These are phyloP conservation scores for Odobenus rosmarus DNA, from an alignment of 2,113 vertebrate genomes.

Conservation along the genomic window DNA sequence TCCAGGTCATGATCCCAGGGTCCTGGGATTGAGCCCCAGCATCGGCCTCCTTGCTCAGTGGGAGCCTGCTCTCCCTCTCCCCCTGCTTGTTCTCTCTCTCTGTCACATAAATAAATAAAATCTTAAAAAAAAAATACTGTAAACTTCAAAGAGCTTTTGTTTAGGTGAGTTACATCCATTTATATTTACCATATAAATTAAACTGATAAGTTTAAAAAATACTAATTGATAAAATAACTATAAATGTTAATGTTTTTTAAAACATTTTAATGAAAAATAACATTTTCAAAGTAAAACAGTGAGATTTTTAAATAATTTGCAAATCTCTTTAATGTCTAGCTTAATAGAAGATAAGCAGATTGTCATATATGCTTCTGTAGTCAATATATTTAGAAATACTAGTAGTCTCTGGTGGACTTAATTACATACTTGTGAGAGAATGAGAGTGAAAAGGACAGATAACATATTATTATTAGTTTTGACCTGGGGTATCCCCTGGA, in stretches of 20 bases:
- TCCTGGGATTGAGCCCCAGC: not conserved
- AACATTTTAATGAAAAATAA: slow-evolving; percentile 11
- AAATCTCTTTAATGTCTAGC: not conserved
- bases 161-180: not conserved
- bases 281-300: not conserved
- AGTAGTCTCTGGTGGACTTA: not conserved
- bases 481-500: not conserved
- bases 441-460: not conserved
- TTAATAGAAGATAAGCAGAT: not conserved
- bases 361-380: not conserved
- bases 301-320: not conserved
- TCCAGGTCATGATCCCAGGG: not conserved
- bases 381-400: not conserved
- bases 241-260: not conserved
- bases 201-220: not conserved
- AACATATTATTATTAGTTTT: not conserved
- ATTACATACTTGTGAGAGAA: not conserved
- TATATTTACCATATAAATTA: not conserved
- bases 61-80: not conserved
- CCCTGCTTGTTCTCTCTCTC: not conserved
- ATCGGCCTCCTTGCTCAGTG: not conserved
- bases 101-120: not conserved
- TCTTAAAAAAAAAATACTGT: not conserved
- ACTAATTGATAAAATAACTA: not conserved
- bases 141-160: not conserved